phyloP scores from a whole-genome alignment of 1,140 invertebrate genomes.

The Asobara japonica region DNA sequence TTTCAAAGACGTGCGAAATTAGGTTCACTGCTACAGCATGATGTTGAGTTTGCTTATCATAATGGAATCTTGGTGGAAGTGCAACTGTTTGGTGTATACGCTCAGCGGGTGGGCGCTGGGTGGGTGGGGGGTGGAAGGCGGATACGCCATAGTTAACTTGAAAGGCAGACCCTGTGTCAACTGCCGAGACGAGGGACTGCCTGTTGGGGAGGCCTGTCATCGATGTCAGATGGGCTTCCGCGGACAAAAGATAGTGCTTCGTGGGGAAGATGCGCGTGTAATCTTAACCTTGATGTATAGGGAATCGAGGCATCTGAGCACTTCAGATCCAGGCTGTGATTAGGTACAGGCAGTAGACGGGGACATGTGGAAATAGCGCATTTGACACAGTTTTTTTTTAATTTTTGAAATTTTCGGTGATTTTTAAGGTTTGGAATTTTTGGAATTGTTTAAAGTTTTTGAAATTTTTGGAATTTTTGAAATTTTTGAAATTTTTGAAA shows the following conservation, averaged over 20 bases:
- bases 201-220: not conserved
- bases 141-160: not conserved
- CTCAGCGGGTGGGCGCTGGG: not conserved
- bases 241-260: conserved; percentile 24
- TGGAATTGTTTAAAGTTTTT: too few species aligned
- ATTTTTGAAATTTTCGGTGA: too few species aligned
- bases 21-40: not conserved
- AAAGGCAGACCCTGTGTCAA: not conserved
- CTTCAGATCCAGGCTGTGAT: conserved; percentile 6
- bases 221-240: conserved; percentile 4
- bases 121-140: not conserved
- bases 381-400: too few species aligned
- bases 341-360: not conserved
- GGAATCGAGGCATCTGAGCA: conserved; percentile 10
- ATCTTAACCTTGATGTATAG: conserved; percentile 21
- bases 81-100: not conserved
- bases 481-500: too few species aligned
- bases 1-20: conserved; percentile 28
- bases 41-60: conserved; percentile 32
- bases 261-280: not conserved
- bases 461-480: too few species aligned
- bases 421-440: too few species aligned
- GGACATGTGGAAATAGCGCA: too few species aligned
- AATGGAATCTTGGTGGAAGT: conserved; percentile 30
- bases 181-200: not conserved